Percentiles rank a stretch among this genome's conserved stretches.
These are phyloP conservation scores for Lasius fuliginosus DNA, from an alignment of 2,888 invertebrate species.

Conservation along the genomic window DNA sequence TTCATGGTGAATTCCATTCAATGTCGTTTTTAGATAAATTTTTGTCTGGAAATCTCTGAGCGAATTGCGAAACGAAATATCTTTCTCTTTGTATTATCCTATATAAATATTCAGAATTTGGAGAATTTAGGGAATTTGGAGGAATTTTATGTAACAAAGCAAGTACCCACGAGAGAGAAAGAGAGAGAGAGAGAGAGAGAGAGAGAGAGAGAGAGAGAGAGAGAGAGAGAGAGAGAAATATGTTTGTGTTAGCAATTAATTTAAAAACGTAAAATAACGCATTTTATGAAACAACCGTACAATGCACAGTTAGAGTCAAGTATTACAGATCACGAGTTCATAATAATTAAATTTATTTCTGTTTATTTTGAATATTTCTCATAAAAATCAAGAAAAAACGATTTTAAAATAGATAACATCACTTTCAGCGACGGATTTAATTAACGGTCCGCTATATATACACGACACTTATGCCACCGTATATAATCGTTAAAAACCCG, in stretches of 20 bases:
- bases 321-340: constrained; percentile 7
- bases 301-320: background rate
- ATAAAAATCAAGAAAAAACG: constrained; percentile 28
- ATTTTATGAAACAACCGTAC: background rate
- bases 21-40: background rate
- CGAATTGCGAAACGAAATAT: background rate
- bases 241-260: background rate
- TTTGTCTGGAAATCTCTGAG: background rate
- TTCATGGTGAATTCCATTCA: background rate
- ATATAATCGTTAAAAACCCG: constrained; percentile 17
- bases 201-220: background rate
- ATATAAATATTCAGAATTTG: background rate
- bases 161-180: background rate
- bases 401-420: constrained; percentile 31
- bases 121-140: background rate
- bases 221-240: background rate
- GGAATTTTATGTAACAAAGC: background rate
- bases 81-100: background rate
- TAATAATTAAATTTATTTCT: constrained; percentile 31
- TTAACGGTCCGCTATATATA: constrained; percentile 18
- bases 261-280: constrained; percentile 13
- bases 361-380: constrained; percentile 28
- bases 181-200: background rate
- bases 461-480: constrained; percentile 11
- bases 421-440: constrained; percentile 46